These are phyloP conservation scores for Philhelius pedissequus DNA, from an alignment of 2,888 invertebrate species.

Conservation along the genomic window DNA sequence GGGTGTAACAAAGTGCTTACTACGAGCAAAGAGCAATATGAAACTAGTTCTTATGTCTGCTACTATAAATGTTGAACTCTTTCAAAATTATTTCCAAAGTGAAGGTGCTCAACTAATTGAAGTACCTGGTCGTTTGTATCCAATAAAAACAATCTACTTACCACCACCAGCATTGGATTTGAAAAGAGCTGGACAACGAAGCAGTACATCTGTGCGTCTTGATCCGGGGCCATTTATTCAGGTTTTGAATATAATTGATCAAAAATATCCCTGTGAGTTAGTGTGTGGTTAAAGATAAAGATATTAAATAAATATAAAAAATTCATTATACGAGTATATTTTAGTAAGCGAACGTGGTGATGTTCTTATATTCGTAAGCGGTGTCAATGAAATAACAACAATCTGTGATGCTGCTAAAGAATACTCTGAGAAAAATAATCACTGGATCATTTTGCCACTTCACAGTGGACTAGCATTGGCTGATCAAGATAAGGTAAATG, in stretches of 20 bases:
- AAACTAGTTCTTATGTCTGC: constrained; percentile 99
- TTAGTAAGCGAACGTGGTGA: constrained; percentile 92
- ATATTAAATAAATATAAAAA: background rate
- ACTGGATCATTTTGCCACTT: constrained; percentile 95
- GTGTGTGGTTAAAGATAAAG: constrained; percentile 13
- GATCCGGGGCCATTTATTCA: constrained; percentile 96
- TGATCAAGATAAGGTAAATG: constrained; percentile 94
- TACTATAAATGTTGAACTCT: constrained; percentile 98
- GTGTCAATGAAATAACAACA: constrained; percentile 93
- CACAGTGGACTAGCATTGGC: constrained; percentile 95
- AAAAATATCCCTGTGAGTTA: constrained; percentile 85
- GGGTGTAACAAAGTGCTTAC: constrained; percentile 95
- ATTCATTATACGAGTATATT: background rate
- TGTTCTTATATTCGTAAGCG: constrained; percentile 95
- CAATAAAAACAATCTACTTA: constrained; percentile 93
- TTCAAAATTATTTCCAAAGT: constrained; percentile 90
- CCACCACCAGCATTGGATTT: constrained; percentile 82
- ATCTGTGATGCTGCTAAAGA: constrained; percentile 92
- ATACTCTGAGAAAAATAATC: constrained; percentile 86
- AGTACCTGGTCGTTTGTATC: constrained; percentile 96
- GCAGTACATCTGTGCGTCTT: constrained; percentile 85
- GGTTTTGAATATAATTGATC: constrained; percentile 94
- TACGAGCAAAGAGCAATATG: constrained; percentile 88
- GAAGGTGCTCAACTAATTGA: constrained; percentile 91
- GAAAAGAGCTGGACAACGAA: constrained; percentile 79